Evolutionary conservation across 2,113 vertebrate genomes (phyloP), one percentile per base, ranked within the genome.

Genomic region (Alaudala cheleensis): DNA sequence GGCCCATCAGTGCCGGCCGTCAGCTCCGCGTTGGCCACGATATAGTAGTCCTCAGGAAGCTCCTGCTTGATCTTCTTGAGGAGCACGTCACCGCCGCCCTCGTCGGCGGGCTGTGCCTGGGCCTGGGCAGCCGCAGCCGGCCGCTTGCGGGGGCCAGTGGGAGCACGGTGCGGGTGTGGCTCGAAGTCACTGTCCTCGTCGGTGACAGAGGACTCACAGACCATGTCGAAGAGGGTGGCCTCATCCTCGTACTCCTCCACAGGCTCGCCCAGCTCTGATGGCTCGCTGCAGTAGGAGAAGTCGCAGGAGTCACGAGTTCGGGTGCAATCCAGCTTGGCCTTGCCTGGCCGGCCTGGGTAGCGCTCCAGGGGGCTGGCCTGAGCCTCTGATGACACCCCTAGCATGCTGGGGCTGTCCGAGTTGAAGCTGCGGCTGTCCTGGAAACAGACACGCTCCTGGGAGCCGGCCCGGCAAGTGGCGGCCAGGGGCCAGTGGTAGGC

Each of bases 51-150:
- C 92, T 99, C 99, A 0, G 98, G 98, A 44, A 97, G 97, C 93
- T 99, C 99, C 85, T 99, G 98, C 94, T 99, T 99, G 86, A 99
- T 98, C 92, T 98, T 99, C 96, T 99, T 99, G 79, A 98, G 97
- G 3, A 97, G 92, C 23, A 98, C 97, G 22, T 99, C 98, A 4
- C 69, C 83, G 7, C 97, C 81, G 7, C 96, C 93, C 62, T 98
- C 98, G 1, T 98, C 98, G 0, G 97, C 70, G 2, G 97, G 90
- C 79, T 98, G 98, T 5, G 95, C 77, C 53, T 97, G 98, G 58
- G 97, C 93, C 95, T 29, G 84, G 95, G 67, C 97, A 60, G 26
- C 5, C 14, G 97, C 45, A 57, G 96, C 3, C 14, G 37, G 15
- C 86, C 97, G 50, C 96, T 86, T 64, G 93, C 96, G 98, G 69